These are phyloP conservation scores for Tachycineta bicolor DNA, from an alignment of 2,113 vertebrate species.

Conservation along the genomic window DNA sequence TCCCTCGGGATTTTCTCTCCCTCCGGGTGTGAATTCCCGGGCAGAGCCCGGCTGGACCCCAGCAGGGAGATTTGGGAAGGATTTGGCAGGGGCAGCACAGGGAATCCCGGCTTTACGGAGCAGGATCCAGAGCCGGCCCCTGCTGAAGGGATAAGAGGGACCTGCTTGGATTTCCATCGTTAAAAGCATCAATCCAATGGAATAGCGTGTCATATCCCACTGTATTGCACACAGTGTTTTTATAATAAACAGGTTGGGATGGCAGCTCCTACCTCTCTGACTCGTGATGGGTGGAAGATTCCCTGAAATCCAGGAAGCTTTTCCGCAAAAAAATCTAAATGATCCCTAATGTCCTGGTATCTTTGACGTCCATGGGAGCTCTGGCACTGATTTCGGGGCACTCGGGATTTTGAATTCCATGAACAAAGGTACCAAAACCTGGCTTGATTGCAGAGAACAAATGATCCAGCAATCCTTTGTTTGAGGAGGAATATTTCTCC, in stretches of 20 bases:
- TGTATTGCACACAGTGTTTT: rapidly evolving
- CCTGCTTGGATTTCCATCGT: rapidly evolving
- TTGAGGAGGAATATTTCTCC: not conserved
- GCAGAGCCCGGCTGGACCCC: rapidly evolving
- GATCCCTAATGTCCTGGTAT: not conserved
- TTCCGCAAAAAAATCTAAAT: not conserved
- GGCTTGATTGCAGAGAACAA: not conserved
- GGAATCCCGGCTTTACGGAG: rapidly evolving
- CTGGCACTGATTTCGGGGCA: not conserved
- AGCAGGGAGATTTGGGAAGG: not conserved
- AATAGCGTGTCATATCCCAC: rapidly evolving
- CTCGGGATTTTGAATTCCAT: rapidly evolving
- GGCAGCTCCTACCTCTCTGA: not conserved
- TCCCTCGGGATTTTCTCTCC: not conserved
- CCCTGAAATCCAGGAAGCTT: not conserved
- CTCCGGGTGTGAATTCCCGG: rapidly evolving
- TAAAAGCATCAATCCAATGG: rapidly evolving
- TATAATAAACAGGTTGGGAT: not conserved
- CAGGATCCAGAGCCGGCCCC: rapidly evolving
- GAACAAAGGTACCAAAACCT: not conserved
- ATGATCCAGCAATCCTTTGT: not conserved
- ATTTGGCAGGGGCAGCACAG: not conserved
- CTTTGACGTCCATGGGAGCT: not conserved
- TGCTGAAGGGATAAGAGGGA: not conserved
- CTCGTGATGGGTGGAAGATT: rapidly evolving